These are phyloP conservation scores for Drosophila nigromelanica DNA, from an alignment of 1,140 invertebrate species.

Conservation along the genomic window DNA sequence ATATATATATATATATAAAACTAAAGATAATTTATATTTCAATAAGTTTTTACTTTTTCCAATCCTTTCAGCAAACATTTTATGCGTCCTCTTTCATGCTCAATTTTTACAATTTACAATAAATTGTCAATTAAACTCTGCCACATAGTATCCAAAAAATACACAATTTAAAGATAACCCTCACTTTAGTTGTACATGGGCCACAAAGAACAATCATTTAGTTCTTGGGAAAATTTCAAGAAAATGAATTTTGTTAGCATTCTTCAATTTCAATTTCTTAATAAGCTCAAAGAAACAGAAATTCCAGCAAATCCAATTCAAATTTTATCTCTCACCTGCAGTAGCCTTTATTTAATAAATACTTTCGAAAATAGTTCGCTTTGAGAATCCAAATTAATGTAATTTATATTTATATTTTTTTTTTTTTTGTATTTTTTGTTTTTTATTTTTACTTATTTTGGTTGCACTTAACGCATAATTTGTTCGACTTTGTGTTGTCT, in stretches of 20 bases:
- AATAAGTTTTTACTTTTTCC: no score
- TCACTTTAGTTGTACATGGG: no score
- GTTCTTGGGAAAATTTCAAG: no score
- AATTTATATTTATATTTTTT: neutral
- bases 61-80: no score
- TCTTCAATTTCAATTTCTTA: conserved; percentile 2
- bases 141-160: no score
- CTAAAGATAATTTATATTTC: no score
- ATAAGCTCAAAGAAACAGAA: neutral
- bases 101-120: no score
- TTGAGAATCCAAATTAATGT: conserved; percentile 2
- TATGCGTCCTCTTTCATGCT: no score
- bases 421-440: neutral
- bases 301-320: neutral
- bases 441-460: conserved; percentile 43
- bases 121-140: no score
- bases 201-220: no score
- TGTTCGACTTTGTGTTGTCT: conserved; percentile 54
- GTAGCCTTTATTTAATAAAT: conserved; percentile 4
- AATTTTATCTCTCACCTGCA: neutral
- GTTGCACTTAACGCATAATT: conserved; percentile 56
- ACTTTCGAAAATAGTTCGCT: neutral
- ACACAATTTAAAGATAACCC: neutral
- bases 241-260: no score
- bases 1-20: no score